Evolutionary conservation across 2,113 vertebrate species (phyloP).

Genomic region (Sinosuthora webbiana): DNA sequence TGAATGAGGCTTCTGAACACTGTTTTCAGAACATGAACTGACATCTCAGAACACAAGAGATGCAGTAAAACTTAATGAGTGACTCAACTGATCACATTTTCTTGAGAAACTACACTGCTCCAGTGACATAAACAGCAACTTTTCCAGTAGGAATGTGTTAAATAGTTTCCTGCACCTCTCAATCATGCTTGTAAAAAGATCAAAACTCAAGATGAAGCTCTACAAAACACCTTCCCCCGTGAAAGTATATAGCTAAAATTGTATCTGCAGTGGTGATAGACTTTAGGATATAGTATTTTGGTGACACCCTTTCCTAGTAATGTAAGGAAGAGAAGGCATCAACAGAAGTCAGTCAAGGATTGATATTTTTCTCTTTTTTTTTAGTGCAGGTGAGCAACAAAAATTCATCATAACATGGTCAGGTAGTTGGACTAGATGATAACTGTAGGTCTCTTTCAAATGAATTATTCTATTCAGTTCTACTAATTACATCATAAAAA

Average conservation of each 20-base stretch:
- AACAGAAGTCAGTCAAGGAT: neutral
- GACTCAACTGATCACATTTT: neutral
- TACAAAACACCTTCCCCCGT: neutral
- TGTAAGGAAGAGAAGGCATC: neutral
- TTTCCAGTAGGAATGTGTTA: neutral
- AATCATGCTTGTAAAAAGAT: neutral
- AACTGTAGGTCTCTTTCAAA: neutral
- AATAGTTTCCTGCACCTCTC: neutral
- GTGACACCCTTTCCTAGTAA: neutral
- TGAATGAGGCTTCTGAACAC: neutral
- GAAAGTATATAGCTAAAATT: neutral
- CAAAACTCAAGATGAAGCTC: neutral
- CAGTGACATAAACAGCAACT: neutral
- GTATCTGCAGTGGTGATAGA: neutral
- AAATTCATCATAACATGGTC: neutral
- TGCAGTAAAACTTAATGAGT: neutral
- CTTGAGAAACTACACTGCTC: neutral
- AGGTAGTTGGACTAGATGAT: neutral
- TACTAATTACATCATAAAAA: neutral
- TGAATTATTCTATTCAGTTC: neutral
- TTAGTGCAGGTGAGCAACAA: neutral
- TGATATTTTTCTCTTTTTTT: neutral
- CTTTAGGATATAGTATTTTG: neutral
- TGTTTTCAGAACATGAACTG: neutral
- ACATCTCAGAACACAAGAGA: neutral